Evolutionary conservation across 2,797 vertebrate species (phyloP), one percentile per base, ranked within the genome.

Genomic region (Sparus aurata): DNA sequence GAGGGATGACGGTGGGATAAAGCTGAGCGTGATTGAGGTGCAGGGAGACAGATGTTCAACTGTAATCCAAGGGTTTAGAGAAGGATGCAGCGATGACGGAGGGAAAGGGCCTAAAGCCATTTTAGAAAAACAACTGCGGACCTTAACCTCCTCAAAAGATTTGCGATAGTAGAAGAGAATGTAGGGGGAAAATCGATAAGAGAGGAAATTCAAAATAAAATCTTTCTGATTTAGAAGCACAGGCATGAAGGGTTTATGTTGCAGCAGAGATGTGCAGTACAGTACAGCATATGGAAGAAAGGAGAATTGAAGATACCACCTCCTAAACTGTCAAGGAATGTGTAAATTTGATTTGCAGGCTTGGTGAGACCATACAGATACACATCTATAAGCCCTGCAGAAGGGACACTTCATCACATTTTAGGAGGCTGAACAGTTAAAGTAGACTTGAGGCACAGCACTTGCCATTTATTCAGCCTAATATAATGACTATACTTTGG

Each of bases 1-100:
- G 72, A 61, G 49, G 71, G 72, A 58, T 46, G 77, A 69, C 3
- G 34, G 61, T 2, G 34, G 61, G 73, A 59, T 62, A 18, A 55
- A 77, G 58, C 27, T 67, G 63, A 74, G 79, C 10, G 10, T 78
- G 82, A 81, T 78, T 84, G 66, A 85, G 75, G 66, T 49, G 60
- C 54, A 55, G 73, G 53, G 70, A 86, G 81, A 85, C 90, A 89
- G 88, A 90, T 90, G 85, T 87, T 88, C 66, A 27, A 2, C 50
- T 38, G 0, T 90, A 88, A 92, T 92, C 89, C 82, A 16, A 15
- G 69, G 80, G 20, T 82, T 86, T 88, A 83, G 49, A 76, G 47
- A 12, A 61, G 55, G 84, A 81, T 43, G 61, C 20, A 2, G 72
- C n/a, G 60, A 77, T 82, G 63, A 77, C 46, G 46, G 34, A 62